phyloP scores from a whole-genome alignment of 2,113 vertebrate genomes.

The Synchiropus splendidus region DNA sequence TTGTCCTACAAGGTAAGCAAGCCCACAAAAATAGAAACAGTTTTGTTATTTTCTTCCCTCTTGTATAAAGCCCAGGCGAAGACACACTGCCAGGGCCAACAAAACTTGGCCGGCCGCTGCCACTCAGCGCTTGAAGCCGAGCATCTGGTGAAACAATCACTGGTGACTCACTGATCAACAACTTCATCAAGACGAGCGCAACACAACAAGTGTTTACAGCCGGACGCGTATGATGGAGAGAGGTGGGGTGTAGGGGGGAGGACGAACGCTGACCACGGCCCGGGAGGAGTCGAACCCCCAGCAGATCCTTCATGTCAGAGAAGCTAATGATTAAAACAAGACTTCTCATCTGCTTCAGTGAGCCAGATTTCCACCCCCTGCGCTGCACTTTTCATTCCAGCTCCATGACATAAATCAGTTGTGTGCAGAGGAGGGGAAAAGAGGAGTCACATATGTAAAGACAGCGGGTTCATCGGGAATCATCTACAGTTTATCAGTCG shows the following conservation, averaged over 20 bases:
- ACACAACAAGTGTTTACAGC: conserved; percentile 11
- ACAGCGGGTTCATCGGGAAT: conserved; percentile 25
- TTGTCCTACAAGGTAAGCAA: no score
- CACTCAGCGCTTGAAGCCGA: conserved; percentile 27
- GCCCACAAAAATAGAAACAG: conserved; percentile 17
- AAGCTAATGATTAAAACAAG: conserved; percentile 63
- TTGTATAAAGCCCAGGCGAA: conserved; percentile 23
- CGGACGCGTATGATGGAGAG: conserved; percentile 12
- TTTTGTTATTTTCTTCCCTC: conserved; percentile 38
- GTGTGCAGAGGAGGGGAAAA: conserved; percentile 40
- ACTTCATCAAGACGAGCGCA: conserved; percentile 10
- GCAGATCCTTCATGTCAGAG: conserved; percentile 31
- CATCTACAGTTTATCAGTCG: conserved; percentile 12
- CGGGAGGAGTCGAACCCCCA: conserved; percentile 15
- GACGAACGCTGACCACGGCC: conserved; percentile 7
- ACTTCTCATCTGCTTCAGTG: conserved; percentile 42
- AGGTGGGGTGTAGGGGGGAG: conserved; percentile 10
- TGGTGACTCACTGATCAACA: conserved; percentile 40
- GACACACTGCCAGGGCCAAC: conserved; percentile 36
- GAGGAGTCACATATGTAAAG: conserved; percentile 43
- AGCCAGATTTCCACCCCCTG: conserved; percentile 60
- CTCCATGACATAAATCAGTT: conserved; percentile 55
- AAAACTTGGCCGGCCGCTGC: conserved; percentile 20
- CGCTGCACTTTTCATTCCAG: conserved; percentile 48
- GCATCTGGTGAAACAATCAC: conserved; percentile 42